Conservation (phyloP, 1,140 invertebrate species). For the Platyura marginata region DNA sequence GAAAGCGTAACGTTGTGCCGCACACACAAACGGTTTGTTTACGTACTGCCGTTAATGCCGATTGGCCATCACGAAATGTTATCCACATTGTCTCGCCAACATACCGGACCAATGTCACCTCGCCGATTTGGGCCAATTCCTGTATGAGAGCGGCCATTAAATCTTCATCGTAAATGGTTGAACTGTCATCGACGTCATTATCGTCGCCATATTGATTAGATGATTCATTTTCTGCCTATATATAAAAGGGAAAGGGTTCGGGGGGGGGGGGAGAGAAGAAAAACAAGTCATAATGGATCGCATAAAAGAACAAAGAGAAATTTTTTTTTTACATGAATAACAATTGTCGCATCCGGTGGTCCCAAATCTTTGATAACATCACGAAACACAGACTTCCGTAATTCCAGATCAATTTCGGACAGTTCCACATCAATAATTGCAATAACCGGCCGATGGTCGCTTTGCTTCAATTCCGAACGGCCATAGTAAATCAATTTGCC, state of each 20-base stretch:
- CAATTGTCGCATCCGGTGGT: slow-evolving; percentile 88
- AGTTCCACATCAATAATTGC: slow-evolving; percentile 79
- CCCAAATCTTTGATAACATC: slow-evolving; percentile 74
- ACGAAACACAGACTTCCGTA: slow-evolving; percentile 56
- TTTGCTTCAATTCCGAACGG: slow-evolving; percentile 87
- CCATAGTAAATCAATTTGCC: slow-evolving; percentile 82
- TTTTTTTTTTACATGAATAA: slow-evolving; percentile 41
- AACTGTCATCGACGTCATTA: slow-evolving; percentile 24
- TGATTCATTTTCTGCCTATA: not conserved
- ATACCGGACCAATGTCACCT: slow-evolving; percentile 79
- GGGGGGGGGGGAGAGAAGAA: too few species aligned
- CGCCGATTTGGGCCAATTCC: slow-evolving; percentile 26
- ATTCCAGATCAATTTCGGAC: slow-evolving; percentile 51
- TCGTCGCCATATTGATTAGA: slow-evolving; percentile 5
- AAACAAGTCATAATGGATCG: not conserved
- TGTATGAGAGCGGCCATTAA: slow-evolving; percentile 20
- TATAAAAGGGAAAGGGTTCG: slow-evolving; percentile 2
- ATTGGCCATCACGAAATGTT: slow-evolving; percentile 71
- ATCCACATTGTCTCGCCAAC: slow-evolving; percentile 72
- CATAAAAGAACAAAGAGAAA: not conserved
- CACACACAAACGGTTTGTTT: slow-evolving; percentile 36
- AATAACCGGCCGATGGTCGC: slow-evolving; percentile 91
- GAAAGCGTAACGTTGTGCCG: slow-evolving; percentile 45
- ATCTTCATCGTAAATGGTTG: slow-evolving; percentile 28
- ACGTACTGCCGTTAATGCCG: slow-evolving; percentile 53